Evolutionary conservation across 1,140 invertebrate genomes (phyloP).

Genomic region (Euwallacea similis): DNA sequence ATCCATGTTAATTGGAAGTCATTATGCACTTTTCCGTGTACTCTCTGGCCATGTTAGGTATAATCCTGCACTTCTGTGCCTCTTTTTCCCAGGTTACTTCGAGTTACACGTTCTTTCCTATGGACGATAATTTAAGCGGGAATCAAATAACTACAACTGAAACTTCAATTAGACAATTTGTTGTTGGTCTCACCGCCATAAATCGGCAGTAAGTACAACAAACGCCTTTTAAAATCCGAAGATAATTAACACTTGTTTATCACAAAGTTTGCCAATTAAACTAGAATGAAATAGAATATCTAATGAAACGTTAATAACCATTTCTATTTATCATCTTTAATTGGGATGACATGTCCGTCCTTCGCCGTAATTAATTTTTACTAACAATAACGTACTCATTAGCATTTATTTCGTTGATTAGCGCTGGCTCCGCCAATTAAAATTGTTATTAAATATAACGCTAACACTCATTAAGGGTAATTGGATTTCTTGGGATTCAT

Average conservation of each 20-base stretch:
- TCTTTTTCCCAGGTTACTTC: no score
- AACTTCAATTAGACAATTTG: no score
- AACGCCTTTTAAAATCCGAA: background rate
- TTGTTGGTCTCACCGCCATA: background rate
- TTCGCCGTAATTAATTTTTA: constrained; percentile 29
- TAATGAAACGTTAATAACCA: constrained; percentile 29
- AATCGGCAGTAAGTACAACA: background rate
- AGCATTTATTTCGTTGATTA: constrained; percentile 28
- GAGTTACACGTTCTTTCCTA: no score
- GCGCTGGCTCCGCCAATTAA: constrained; percentile 6
- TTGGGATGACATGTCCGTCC: constrained; percentile 23
- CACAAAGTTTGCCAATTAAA: constrained; percentile 17
- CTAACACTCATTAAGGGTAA: background rate
- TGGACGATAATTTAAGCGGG: no score
- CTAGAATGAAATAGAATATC: constrained; percentile 19
- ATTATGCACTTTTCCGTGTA: no score
- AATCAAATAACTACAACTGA: no score
- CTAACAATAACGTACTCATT: constrained; percentile 25
- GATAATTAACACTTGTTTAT: constrained; percentile 12
- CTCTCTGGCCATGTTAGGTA: no score
- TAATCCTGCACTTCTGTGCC: no score
- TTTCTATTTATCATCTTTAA: constrained; percentile 31
- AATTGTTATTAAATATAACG: constrained; percentile 12
- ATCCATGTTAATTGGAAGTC: no score
- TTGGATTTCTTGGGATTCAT: no score